A percentile compares a stretch with the other conserved stretches of the same genome.
Evolutionary conservation across 2,113 vertebrate genomes (phyloP).

Genomic region (Noctilio leporinus): DNA sequence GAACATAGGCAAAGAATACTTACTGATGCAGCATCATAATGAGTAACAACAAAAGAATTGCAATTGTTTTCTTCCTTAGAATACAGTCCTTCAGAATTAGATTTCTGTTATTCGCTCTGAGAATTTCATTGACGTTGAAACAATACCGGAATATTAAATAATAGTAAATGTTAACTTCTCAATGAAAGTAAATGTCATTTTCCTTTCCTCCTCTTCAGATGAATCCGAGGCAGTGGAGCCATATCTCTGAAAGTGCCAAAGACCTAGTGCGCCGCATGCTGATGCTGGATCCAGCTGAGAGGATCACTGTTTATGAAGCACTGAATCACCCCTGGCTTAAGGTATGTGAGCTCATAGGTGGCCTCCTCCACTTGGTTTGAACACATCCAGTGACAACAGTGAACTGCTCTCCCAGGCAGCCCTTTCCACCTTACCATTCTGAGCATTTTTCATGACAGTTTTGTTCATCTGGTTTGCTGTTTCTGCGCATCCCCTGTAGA

Average conservation of each 20-base stretch:
- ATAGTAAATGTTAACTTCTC: background rate
- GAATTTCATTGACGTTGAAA: background rate
- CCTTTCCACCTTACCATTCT: background rate
- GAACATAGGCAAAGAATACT: background rate
- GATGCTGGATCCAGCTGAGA: conserved; percentile 98
- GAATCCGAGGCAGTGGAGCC: conserved; percentile 98
- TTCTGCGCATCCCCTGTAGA: background rate
- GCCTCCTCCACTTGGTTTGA: background rate
- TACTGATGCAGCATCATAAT: background rate
- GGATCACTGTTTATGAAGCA: conserved; percentile 99
- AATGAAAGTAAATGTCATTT: background rate
- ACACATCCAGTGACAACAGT: background rate
- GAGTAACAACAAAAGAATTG: background rate
- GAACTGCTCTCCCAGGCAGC: background rate
- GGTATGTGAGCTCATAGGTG: conserved; percentile 74
- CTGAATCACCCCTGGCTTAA: conserved; percentile 99
- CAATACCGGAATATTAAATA: background rate
- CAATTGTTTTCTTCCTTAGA: background rate
- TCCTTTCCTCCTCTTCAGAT: conserved; percentile 81
- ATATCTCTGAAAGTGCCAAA: conserved; percentile 99
- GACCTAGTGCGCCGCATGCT: conserved; percentile 98
- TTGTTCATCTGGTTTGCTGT: background rate
- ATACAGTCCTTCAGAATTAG: background rate
- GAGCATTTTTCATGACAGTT: background rate
- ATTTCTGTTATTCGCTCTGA: conserved; percentile 9